These are phyloP conservation scores for Alviniconcha marisindica DNA, from an alignment of 1,140 invertebrate species.

Conservation along the genomic window DNA sequence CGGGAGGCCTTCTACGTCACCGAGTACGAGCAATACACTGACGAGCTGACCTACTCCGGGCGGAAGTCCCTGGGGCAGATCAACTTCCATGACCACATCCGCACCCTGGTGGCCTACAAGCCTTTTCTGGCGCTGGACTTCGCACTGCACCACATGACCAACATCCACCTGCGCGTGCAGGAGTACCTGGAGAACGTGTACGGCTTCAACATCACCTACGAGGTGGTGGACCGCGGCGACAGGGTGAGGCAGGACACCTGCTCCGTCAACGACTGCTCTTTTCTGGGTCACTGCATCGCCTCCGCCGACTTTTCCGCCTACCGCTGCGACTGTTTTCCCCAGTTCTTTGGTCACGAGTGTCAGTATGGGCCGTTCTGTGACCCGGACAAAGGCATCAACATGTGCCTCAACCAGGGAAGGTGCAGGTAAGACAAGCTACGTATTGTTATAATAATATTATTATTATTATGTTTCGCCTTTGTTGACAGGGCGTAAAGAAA, in stretches of 20 bases:
- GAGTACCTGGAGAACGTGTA: constrained; percentile 89
- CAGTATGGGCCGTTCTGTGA: constrained; percentile 76
- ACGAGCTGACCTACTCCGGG: constrained; percentile 59
- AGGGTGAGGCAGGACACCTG: constrained; percentile 81
- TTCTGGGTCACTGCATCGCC: constrained; percentile 88
- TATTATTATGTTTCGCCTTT: no score
- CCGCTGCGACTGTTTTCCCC: constrained; percentile 74
- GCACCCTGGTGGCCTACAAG: constrained; percentile 80
- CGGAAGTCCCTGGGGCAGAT: constrained; percentile 64
- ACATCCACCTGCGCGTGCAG: constrained; percentile 88
- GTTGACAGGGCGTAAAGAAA: no score
- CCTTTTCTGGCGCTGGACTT: constrained; percentile 89
- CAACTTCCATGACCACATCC: constrained; percentile 72
- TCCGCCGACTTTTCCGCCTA: constrained; percentile 80
- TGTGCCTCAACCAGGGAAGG: constrained; percentile 72
- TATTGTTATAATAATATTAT: no score
- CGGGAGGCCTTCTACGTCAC: constrained; percentile 87
- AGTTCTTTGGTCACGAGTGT: constrained; percentile 74
- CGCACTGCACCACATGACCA: constrained; percentile 83
- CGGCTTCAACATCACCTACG: constrained; percentile 95
- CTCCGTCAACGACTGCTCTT: constrained; percentile 87
- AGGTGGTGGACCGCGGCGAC: constrained; percentile 79
- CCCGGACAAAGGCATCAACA: constrained; percentile 68
- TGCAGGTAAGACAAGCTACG: constrained; percentile 68
- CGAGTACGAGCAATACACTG: constrained; percentile 82